Base-by-base conservation (phyloP, 2,888 invertebrate species). In the Pasiphila rectangulata region DNA sequence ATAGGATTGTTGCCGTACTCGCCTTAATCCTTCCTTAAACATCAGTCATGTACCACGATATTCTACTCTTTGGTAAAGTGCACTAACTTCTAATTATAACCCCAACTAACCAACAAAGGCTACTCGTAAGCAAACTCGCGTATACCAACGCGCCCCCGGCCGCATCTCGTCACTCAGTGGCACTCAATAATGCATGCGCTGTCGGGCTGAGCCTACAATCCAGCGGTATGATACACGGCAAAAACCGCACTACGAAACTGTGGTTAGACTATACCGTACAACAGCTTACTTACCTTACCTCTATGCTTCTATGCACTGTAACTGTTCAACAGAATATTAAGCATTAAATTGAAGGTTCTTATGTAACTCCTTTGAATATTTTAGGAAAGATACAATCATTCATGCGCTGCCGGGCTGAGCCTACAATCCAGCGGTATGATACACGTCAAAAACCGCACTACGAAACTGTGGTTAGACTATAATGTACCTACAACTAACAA, bases 111-210 rank as follows among this genome's bases (percentile, higher is more conserved):
- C n/a, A 25, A 5, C 10, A 25, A 25, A n/a, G n/a, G 6, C 7
- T 13, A 2, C 2, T n/a, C n/a, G 1, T 13, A 9, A 30, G 17
- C 16, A 2, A 3, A 58, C 69, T 72, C 3, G 46, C 44, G 47
- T 34, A 25, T 57, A 13, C 10, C 23, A 75, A 71, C 64, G 60
- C 46, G 5, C 54, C 56, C 6, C 6, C 7, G 42, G 56, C 55
- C 75, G 67, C 79, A 81, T 78, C 83, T 80, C 83, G 82, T 85
- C 86, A 85, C 85, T 86, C 85, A 85, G 81, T 68, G 76, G 72
- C 74, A 75, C 84, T 86, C 80, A 85, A 86, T 86, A 86, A 86
- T 86, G 79, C 79, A 86, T 74, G 75, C 67, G 70, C 73, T 67
- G 68, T 59, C 67, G 51, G 47, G 58, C 62, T 55, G 55, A 60